Evolutionary conservation across 2,797 vertebrate species (phyloP).

Genomic region (Carcharodon carcharias): DNA sequence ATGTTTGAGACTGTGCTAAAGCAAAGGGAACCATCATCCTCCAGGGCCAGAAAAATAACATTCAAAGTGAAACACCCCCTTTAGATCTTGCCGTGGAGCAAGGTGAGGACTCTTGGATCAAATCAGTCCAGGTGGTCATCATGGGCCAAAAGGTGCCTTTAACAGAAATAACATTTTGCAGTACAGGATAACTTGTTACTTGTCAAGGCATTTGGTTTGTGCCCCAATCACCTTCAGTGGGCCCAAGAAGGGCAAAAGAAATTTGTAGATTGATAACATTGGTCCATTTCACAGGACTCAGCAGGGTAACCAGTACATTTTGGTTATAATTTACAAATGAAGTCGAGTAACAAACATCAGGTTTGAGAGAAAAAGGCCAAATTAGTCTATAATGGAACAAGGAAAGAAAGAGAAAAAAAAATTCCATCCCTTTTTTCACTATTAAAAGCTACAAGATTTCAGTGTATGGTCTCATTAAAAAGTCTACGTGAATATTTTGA

Average conservation of each 20-base stretch:
- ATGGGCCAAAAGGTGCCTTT: background rate
- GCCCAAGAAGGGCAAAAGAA: background rate
- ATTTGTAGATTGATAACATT: too few relatives aligned
- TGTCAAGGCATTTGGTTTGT: background rate
- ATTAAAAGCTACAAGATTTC: background rate
- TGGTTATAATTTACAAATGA: background rate
- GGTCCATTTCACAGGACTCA: too few relatives aligned
- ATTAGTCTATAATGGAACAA: background rate
- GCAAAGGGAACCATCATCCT: background rate
- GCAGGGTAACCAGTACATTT: background rate
- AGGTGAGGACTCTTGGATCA: background rate
- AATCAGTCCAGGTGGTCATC: background rate
- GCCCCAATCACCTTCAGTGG: background rate
- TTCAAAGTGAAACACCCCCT: background rate
- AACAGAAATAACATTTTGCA: background rate
- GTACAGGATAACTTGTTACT: background rate
- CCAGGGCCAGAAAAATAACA: background rate
- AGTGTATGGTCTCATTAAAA: background rate
- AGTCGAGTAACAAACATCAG: background rate
- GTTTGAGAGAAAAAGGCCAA: background rate
- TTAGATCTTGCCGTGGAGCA: background rate
- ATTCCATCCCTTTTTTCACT: background rate
- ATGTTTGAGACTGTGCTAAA: background rate
- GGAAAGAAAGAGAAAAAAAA: background rate
- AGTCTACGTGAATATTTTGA: background rate